Evolutionary conservation across 2,113 vertebrate genomes (phyloP).

Genomic region (Promerops cafer): DNA sequence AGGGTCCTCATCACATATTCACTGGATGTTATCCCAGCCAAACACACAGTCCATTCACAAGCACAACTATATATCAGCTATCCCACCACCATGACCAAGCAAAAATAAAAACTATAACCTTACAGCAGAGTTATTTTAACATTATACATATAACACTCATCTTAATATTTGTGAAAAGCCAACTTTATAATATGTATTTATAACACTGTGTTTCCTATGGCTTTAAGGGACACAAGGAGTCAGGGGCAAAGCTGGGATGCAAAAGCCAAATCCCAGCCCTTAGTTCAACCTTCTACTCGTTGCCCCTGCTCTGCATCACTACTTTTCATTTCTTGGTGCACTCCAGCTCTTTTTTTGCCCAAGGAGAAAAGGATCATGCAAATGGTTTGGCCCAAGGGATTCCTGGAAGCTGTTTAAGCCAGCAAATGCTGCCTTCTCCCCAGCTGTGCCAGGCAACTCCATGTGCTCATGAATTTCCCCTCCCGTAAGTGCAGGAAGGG

Average conservation of each 20-base stretch:
- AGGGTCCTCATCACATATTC: too few relatives aligned
- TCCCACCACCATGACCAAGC: too few relatives aligned
- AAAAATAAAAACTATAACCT: too few relatives aligned
- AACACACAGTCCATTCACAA: too few relatives aligned
- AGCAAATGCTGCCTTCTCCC: background rate
- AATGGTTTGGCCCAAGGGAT: slow-evolving; percentile 27
- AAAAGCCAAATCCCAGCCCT: background rate
- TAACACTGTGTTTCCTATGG: background rate
- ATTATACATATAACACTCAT: too few relatives aligned
- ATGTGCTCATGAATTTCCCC: slow-evolving; percentile 38
- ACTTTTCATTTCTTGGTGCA: background rate
- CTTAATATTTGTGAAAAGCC: too few relatives aligned
- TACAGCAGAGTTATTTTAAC: too few relatives aligned
- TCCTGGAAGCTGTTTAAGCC: slow-evolving; percentile 53
- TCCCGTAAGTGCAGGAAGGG: slow-evolving; percentile 19
- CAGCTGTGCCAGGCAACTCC: slow-evolving; percentile 62
- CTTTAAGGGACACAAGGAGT: background rate
- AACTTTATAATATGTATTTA: too few relatives aligned
- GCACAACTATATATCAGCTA: too few relatives aligned
- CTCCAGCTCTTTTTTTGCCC: slow-evolving; percentile 8
- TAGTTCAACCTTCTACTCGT: background rate
- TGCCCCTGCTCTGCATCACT: background rate
- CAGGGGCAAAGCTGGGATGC: background rate
- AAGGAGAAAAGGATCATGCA: slow-evolving; percentile 39
- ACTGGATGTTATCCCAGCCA: too few relatives aligned